Base-by-base conservation (phyloP, 2,888 invertebrate species). In the Pachliopta kotzebuea region DNA sequence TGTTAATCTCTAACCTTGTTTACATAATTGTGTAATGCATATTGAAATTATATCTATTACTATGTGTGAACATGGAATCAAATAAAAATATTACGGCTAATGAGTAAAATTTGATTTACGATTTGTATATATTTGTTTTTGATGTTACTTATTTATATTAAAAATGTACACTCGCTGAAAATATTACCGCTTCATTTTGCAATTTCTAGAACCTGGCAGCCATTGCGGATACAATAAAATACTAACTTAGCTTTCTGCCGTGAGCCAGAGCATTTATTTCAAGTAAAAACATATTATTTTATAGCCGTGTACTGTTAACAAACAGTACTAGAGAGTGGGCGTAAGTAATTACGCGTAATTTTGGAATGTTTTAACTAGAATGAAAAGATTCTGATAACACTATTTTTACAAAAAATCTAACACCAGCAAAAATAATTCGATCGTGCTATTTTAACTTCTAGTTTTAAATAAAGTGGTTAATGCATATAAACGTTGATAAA, bases 251-350 rank as follows among this genome's bases (percentile, higher is more conserved):
- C 79, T 79, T 75, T 52, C 77, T 81, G 79, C 80, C 71, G 80
- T 79, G 79, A 79, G 70, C 76, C 78, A 75, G 76, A 81, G 77
- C 83, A 83, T 65, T 62, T 62, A 65, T 65, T 65, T 62, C 50
- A 66, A 54, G 62, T 66, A 62, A 54, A 66, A 66, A 66, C 82
- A 80, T 80, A 82, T 83, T 81, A 83, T 81, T 83, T 81, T 80
- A 70, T 82, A 79, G 79, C 74, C 85, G 84, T 81, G 79, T 80
- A 81, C 79, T 84, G 83, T 88, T 89, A 88, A 88, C 86, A 87
- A 79, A 81, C 80, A 79, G 80, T 84, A 84, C 79, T 78, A 45
- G 71, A 67, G 75, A 75, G 87, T 88, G 79, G 86, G 88, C 71
- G 81, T 18, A 54, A 31, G 26, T 50, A 56, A 37, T 57, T 70